Base-by-base conservation (phyloP, 2,888 invertebrate species). In the Lissocephala sabroskyi region DNA sequence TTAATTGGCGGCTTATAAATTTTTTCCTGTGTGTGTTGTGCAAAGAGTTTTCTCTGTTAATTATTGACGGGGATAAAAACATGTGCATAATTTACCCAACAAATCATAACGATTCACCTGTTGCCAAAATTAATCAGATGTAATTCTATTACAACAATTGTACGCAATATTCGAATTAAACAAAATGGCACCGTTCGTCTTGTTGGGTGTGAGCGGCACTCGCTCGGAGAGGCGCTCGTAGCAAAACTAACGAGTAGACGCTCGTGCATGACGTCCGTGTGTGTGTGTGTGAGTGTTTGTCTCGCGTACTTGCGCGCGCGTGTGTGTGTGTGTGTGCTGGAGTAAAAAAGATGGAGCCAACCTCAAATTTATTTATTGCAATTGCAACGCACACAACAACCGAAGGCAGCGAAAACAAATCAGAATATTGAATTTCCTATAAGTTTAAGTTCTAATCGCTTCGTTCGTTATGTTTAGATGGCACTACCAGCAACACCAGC, bases 121-220 rank as follows among this genome's bases (percentile, higher is more conserved):
- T 35, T 35, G 14, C 17, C 16, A 35, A 16, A 35, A 16, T 33
- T 13, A 33, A 33, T 35, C 5, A 16, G 56, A 61, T 23, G 18
- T 39, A 62, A 62, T 52, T 56, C 51, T 51, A 46, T 45, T 53
- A 50, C 50, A 62, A 66, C 52, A 62, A 63, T 55, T 63, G 58
- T 59, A 62, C 54, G 19, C 26, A 41, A 43, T 45, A 40, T 48
- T 62, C 56, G 63, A 62, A 70, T 75, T 78, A 80, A 81, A 80
- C 80, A 80, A 81, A 80, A 81, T 81, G 80, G 81, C 81, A 81
- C 45, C 45, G 49, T 62, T 67, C 56, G n/a, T n/a, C n/a, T n/a
- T n/a, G n/a, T n/a, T 66, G 67, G 65, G 67, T 64, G 68, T 64
- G 56, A 67, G 68, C 59, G 62, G 60, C 44, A 60, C 65, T 56